Conservation (phyloP, 2,888 invertebrate genomes). For the Mesorhabditis belari region DNA sequence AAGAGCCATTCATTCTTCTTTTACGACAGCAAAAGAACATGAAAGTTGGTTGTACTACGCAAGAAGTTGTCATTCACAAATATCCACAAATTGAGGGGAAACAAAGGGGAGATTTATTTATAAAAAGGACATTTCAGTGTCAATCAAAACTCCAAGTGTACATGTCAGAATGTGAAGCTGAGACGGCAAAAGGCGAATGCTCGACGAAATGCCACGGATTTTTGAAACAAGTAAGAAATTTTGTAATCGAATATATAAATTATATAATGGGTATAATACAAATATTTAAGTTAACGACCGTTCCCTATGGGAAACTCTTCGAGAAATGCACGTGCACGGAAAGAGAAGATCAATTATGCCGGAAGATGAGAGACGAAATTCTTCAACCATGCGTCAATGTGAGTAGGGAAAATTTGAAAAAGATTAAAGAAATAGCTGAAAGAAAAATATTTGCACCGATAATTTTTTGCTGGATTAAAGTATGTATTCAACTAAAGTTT, state of each 20-base stretch:
- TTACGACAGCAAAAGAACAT: too few relatives aligned
- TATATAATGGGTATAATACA: background rate
- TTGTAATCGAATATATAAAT: background rate
- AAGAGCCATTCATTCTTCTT: too few relatives aligned
- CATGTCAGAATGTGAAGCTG: conserved; percentile 50
- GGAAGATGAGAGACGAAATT: conserved; percentile 36
- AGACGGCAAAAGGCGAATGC: conserved; percentile 41
- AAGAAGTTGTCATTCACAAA: too few relatives aligned
- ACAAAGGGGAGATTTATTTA: too few relatives aligned
- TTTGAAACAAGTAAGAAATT: conserved; percentile 6
- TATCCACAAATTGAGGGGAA: too few relatives aligned
- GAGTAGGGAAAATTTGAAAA: background rate
- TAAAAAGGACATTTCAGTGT: too few relatives aligned
- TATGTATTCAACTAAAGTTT: background rate
- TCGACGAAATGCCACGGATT: conserved; percentile 35
- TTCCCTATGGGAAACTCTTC: conserved; percentile 23
- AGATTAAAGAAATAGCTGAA: background rate
- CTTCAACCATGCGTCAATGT: conserved; percentile 35
- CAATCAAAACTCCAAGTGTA: conserved; percentile 50
- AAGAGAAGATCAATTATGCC: conserved; percentile 47
- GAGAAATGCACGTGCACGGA: conserved; percentile 48
- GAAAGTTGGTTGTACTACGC: too few relatives aligned
- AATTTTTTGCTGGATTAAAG: background rate
- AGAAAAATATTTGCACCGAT: too few relatives aligned
- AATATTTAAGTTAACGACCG: background rate